Conservation (phyloP, 2,888 invertebrate genomes). For the Kryphioiulus occultus region DNA sequence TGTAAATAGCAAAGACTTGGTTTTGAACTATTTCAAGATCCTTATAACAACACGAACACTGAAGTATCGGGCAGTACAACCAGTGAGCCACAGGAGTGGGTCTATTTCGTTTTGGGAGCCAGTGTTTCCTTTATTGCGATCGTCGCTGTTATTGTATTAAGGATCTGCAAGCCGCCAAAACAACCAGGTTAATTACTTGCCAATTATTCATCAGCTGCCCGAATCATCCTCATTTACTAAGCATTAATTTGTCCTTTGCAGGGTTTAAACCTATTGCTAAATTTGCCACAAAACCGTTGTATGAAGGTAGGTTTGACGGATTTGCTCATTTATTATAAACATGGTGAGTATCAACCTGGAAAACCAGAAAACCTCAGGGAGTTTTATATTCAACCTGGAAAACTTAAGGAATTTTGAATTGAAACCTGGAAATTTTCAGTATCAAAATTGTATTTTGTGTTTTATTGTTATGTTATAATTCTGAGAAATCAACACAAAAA, state of each 20-base stretch:
- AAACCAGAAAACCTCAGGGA: no score
- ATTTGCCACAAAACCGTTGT: not conserved
- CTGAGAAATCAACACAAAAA: no score
- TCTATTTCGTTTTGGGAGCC: not conserved
- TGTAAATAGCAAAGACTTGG: not conserved
- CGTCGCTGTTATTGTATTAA: not conserved
- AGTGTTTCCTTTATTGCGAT: not conserved
- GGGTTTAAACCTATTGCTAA: not conserved
- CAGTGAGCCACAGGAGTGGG: not conserved
- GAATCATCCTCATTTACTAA: no score
- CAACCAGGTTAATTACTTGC: not conserved
- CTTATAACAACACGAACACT: not conserved
- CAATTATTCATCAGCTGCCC: not conserved
- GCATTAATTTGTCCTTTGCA: no score
- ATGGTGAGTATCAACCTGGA: no score
- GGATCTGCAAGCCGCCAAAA: not conserved
- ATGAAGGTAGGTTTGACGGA: not conserved
- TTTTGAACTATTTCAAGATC: not conserved
- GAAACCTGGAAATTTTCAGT: no score
- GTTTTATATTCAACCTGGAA: no score
- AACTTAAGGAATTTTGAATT: no score
- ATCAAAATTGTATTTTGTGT: no score
- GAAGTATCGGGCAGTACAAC: not conserved
- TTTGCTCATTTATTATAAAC: no score
- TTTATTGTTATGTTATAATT: no score